Conservation (phyloP, 2,888 invertebrate genomes). For the Euproctis similis region DNA sequence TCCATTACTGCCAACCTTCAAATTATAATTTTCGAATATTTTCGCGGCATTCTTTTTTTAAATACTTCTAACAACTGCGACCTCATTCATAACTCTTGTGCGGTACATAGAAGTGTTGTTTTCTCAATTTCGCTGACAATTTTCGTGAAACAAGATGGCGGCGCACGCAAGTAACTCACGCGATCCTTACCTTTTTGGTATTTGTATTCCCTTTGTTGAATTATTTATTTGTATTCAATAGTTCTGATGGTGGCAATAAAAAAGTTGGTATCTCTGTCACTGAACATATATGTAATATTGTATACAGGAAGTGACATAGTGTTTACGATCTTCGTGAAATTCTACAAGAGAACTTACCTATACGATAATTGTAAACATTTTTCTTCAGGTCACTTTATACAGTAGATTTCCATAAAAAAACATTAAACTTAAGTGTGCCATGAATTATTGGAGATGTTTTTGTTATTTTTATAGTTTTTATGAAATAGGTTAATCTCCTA, state of each 20-base stretch:
- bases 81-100: no score
- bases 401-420: no score
- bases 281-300: constrained; percentile 15
- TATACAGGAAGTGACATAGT: constrained; percentile 19
- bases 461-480: no score
- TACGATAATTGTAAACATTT: no score
- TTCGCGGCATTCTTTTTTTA: constrained; percentile 44
- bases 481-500: no score
- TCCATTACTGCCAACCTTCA: no score
- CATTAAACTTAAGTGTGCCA: no score
- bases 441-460: no score
- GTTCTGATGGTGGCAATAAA: constrained; percentile 29
- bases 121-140: constrained; percentile 68
- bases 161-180: constrained; percentile 43
- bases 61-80: no score
- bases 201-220: constrained; percentile 31
- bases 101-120: constrained; percentile 56
- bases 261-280: constrained; percentile 37
- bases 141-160: constrained; percentile 64
- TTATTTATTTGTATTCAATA: constrained; percentile 40
- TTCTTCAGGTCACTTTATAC: no score
- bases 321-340: constrained; percentile 19
- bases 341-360: no score
- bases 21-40: constrained; percentile 29
- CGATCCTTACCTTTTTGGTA: constrained; percentile 34